Evolutionary conservation across 2,113 vertebrate species (phyloP).

Genomic region (Stigmatopora argus): DNA sequence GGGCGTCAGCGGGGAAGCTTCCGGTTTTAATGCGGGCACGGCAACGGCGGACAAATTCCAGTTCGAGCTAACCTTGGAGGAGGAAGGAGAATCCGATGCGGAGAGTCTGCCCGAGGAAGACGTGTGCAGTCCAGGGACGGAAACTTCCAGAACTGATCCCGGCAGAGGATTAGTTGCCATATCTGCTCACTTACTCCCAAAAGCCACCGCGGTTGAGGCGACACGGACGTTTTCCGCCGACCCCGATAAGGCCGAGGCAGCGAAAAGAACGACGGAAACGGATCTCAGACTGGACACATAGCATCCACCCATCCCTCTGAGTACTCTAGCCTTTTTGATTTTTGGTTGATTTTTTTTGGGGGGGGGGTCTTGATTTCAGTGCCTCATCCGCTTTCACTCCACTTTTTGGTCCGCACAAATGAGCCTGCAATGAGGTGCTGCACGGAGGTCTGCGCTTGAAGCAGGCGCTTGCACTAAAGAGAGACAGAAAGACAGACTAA

Average conservation of each 20-base stretch:
- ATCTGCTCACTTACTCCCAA: slow-evolving; percentile 29
- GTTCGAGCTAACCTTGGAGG: slow-evolving; percentile 79
- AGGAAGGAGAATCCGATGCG: slow-evolving; percentile 71
- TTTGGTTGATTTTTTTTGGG: slow-evolving; percentile 19
- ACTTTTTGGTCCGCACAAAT: slow-evolving; percentile 19
- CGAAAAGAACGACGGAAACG: slow-evolving; percentile 48
- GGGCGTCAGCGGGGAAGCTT: slow-evolving; percentile 28
- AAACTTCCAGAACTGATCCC: slow-evolving; percentile 35
- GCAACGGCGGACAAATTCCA: slow-evolving; percentile 74
- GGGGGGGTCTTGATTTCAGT: slow-evolving; percentile 34
- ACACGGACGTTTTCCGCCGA: slow-evolving; percentile 61
- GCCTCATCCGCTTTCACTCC: slow-evolving; percentile 42
- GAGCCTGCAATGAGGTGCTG: slow-evolving; percentile 20
- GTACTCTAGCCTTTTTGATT: slow-evolving; percentile 20
- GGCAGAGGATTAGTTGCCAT: slow-evolving; percentile 15
- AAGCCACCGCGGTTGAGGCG: slow-evolving; percentile 27
- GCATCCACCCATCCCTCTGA: slow-evolving; percentile 29
- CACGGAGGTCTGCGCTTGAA: slow-evolving; percentile 40
- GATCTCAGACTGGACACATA: slow-evolving; percentile 64
- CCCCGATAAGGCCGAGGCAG: slow-evolving; percentile 50
- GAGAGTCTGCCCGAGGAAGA: slow-evolving; percentile 72
- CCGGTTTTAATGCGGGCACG: slow-evolving; percentile 37
- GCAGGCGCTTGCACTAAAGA: slow-evolving; percentile 66
- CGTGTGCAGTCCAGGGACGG: slow-evolving; percentile 44
- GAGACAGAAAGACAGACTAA: slow-evolving; percentile 25